Conservation (phyloP, 1,140 invertebrate species). For the Araneus ventricosus region DNA sequence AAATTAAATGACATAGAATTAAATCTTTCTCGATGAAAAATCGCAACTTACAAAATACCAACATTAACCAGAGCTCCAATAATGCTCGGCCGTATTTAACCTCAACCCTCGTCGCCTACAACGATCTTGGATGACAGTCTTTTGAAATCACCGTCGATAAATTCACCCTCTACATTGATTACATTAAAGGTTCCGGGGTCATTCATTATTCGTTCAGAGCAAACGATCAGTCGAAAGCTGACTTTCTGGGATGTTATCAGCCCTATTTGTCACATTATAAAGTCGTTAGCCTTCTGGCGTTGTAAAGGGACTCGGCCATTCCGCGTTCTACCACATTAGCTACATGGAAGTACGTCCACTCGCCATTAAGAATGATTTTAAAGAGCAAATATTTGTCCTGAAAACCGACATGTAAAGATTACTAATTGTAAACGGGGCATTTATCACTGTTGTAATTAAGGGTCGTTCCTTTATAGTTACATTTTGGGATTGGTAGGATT, state of each 20-base stretch:
- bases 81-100: slow-evolving; percentile 13
- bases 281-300: slow-evolving; percentile 47
- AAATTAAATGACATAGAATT: neutral
- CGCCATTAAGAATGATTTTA: neutral
- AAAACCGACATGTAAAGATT: neutral
- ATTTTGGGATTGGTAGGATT: neutral
- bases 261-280: slow-evolving; percentile 68
- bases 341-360: neutral
- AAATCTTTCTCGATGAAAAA: neutral
- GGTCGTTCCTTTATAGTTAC: neutral
- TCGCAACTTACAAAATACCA: neutral
- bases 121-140: neutral
- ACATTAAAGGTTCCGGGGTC: slow-evolving; percentile 62
- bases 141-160: slow-evolving; percentile 43
- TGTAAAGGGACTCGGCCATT: neutral
- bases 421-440: neutral
- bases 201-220: slow-evolving; percentile 43
- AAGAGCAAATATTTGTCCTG: neutral
- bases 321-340: neutral
- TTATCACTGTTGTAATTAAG: neutral
- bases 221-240: slow-evolving; percentile 4
- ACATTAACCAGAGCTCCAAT: neutral
- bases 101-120: neutral
- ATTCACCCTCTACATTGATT: slow-evolving; percentile 52
- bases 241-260: slow-evolving; percentile 42